Conservation (phyloP, 2,888 invertebrate species). For the Falcaria lacertinaria region DNA sequence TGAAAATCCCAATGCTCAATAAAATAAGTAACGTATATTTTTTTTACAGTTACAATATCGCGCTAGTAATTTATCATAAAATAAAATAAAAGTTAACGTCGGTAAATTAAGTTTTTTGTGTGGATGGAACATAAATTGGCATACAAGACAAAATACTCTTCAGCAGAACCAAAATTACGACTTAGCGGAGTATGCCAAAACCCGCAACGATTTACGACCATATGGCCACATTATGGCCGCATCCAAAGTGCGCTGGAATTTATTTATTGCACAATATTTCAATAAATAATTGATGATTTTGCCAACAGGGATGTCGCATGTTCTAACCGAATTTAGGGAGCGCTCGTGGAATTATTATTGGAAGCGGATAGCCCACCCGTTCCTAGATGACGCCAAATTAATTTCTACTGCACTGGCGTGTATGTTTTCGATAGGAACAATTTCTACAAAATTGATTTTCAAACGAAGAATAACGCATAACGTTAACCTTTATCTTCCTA, state of each 20-base stretch:
- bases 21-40: too few relatives aligned
- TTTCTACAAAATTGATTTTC: too few relatives aligned
- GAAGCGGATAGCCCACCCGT: neutral
- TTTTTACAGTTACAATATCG: too few relatives aligned
- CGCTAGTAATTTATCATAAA: too few relatives aligned
- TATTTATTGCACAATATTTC: slow-evolving; percentile 16
- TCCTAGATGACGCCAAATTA: too few relatives aligned
- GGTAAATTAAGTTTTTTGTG: too few relatives aligned
- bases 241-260: slow-evolving; percentile 22
- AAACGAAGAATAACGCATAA: too few relatives aligned
- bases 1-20: too few relatives aligned
- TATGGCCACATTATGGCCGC: slow-evolving; percentile 17
- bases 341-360: neutral
- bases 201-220: slow-evolving; percentile 28
- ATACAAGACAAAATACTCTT: slow-evolving; percentile 14
- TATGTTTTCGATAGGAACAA: too few relatives aligned
- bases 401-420: too few relatives aligned
- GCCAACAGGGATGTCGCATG: neutral
- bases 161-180: slow-evolving; percentile 22
- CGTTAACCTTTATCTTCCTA: too few relatives aligned
- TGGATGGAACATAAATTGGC: neutral
- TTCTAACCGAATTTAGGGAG: neutral
- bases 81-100: too few relatives aligned
- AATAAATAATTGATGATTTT: neutral
- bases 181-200: slow-evolving; percentile 26